A percentile compares a stretch with the other conserved stretches of the same genome.
phyloP scores from a whole-genome alignment of 1,140 invertebrate genomes.

The Paraescarpia echinospica region DNA sequence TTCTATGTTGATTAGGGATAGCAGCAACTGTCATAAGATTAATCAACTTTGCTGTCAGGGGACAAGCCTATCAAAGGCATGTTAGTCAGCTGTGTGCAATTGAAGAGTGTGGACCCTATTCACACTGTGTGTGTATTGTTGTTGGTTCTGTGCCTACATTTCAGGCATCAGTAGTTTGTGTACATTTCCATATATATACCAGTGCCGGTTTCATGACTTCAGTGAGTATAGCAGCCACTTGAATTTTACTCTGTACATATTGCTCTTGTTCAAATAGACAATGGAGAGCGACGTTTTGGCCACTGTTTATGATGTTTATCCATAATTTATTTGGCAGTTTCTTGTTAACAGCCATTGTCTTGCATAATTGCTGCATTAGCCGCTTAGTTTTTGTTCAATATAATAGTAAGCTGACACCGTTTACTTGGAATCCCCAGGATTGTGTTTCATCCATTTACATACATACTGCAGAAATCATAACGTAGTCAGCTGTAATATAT shows the following conservation, averaged over 20 bases:
- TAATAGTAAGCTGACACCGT: not conserved
- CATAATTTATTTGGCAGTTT: not conserved
- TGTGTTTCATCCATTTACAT: not conserved
- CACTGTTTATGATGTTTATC: not conserved
- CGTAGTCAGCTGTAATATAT: no score
- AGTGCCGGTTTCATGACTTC: no score
- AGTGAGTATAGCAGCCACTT: no score
- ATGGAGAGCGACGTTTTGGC: no score
- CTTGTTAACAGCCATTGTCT: not conserved
- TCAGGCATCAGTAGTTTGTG: not conserved
- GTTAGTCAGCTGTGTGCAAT: not conserved
- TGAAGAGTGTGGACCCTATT: not conserved
- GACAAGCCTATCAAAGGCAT: not conserved
- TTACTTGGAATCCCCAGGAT: not conserved
- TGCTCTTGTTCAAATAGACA: no score
- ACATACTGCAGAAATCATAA: not conserved
- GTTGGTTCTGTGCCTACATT: not conserved
- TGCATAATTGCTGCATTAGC: not conserved
- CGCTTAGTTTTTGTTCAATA: not conserved
- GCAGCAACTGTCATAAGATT: not conserved
- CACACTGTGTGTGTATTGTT: not conserved
- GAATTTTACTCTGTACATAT: no score
- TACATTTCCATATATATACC: no score
- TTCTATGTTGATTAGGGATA: not conserved
- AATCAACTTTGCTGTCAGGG: no score